Base-by-base conservation (phyloP, 2,888 invertebrate genomes). In the Aleiodes leptofemur region DNA sequence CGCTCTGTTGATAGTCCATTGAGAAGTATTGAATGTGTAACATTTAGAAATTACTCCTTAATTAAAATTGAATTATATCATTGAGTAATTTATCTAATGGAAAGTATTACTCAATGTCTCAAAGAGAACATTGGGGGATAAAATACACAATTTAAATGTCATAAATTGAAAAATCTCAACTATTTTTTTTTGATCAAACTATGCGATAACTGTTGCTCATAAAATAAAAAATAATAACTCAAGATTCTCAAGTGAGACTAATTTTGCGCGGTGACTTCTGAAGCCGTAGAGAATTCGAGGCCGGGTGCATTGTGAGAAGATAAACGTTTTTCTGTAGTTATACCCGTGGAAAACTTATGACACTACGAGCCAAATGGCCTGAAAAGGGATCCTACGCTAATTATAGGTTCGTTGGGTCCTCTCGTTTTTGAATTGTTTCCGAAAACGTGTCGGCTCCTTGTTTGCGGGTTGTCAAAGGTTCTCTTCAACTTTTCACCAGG, bases 391-490 rank as follows among this genome's bases (percentile, higher is more conserved):
- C 81, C 82, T 79, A 79, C 80, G 78, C 87, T 87, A 87, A 87
- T 87, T 87, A 87, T 86, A 84, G 84, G 82, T 82, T 84, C 83
- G 82, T 80, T 82, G 81, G 51, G 80, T 80, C 78, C 77, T 81
- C 72, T 23, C 1, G 76, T 79, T 77, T 74, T 73, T 69, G 81
- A 82, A 86, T 86, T 86, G 86, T 86, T 85, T 82, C 76, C 79
- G 79, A 78, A 83, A 79, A 82, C 82, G 86, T 86, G 86, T 86
- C 84, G 85, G 86, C 77, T 83, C 81, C 85, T 84, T 86, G 86
- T 87, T 86, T 86, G 85, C 83, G 85, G 83, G 81, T 85, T 87
- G 86, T 86, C 83, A 82, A 83, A 83, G 81, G 77, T 77, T 78
- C 74, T 61, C 77, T 80, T 77, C 77, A 77, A 73, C 57, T 76